Percentiles rank a stretch among this genome's conserved stretches.
These are phyloP conservation scores for Muscicapa striata DNA, from an alignment of 2,797 vertebrate genomes.

Conservation along the genomic window DNA sequence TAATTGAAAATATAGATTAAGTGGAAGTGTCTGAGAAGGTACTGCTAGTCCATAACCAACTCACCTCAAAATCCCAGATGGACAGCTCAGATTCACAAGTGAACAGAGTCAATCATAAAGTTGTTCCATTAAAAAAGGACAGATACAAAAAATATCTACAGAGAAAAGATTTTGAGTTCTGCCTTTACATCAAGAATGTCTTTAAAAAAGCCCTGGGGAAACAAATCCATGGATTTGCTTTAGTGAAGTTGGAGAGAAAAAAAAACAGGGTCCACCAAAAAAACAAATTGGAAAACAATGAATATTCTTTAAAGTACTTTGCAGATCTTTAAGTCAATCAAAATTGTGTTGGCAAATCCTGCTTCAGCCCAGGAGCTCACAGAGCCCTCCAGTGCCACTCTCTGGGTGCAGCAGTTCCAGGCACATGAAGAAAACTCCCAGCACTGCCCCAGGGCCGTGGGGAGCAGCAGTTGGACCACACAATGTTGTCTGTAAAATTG, in stretches of 20 bases:
- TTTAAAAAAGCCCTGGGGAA: background rate
- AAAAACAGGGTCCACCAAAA: background rate
- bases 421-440: accelerated
- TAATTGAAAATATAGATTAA: background rate
- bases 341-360: background rate
- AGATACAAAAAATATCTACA: background rate
- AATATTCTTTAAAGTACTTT: background rate
- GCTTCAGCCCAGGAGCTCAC: background rate
- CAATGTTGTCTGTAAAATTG: background rate
- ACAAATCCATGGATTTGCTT: background rate
- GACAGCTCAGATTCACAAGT: background rate
- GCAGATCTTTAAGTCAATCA: background rate
- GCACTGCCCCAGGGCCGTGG: accelerated
- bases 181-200: background rate
- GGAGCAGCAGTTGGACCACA: background rate
- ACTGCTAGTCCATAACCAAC: background rate
- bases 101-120: background rate
- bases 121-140: background rate
- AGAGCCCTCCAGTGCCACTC: background rate
- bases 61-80: background rate
- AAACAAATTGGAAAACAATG: background rate
- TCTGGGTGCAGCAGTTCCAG: background rate
- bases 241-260: background rate
- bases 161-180: background rate
- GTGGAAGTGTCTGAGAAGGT: background rate